These are phyloP conservation scores for Ascidia mentula DNA, from an alignment of 23 tunicate species.

Conservation along the genomic window DNA sequence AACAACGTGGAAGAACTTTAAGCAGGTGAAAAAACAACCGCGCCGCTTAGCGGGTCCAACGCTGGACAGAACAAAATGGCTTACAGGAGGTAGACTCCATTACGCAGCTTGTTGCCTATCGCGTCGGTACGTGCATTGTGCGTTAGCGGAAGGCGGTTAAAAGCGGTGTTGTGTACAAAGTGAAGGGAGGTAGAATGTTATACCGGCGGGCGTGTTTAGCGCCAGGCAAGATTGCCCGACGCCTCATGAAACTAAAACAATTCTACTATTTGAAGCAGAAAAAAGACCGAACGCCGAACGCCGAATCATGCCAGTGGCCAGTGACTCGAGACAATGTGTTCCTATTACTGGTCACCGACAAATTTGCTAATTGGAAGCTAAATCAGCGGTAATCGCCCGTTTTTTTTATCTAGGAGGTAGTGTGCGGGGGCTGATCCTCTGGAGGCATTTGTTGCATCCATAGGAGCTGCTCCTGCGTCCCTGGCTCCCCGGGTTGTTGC, in stretches of 20 bases:
- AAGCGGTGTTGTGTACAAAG: too few species aligned
- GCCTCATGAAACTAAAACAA: too few species aligned
- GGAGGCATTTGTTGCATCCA: slow-evolving; percentile 55
- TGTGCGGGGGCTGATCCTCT: slow-evolving; percentile 34
- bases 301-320: too few species aligned
- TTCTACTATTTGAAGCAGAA: too few species aligned
- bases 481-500: slow-evolving; percentile 26
- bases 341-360: too few species aligned
- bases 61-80: not conserved
- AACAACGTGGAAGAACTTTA: not conserved
- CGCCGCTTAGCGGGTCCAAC: not conserved
- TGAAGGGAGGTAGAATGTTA: not conserved
- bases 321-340: too few species aligned
- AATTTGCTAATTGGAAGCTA: too few species aligned
- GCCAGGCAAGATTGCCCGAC: too few species aligned
- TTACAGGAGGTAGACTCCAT: slow-evolving; percentile 1
- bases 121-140: not conserved
- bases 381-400: too few species aligned
- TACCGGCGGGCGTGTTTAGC: not conserved
- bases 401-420: slow-evolving; percentile 73
- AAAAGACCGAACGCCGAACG: too few species aligned
- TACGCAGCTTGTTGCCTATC: not conserved
- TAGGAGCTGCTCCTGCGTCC: slow-evolving; percentile 52
- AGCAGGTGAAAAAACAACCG: not conserved
- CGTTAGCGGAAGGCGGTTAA: too few species aligned